Evolutionary conservation across 2,888 invertebrate genomes (phyloP), one percentile per base, ranked within the genome.

Genomic region (Euzophera pinguis): DNA sequence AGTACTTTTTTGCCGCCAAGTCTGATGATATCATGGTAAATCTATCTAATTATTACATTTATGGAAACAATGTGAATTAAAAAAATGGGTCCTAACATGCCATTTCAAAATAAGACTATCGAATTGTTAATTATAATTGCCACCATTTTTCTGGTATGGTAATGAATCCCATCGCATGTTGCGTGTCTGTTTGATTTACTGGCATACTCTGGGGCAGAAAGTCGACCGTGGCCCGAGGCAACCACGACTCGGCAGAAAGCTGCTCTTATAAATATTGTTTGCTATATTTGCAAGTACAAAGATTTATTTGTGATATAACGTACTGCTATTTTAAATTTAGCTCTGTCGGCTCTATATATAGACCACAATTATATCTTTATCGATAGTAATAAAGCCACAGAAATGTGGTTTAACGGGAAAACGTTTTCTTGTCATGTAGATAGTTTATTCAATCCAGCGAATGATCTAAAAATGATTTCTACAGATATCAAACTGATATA

Each of bases 241-340:
- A 69, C 73, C 84, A 84, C 84, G 83, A 83, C 75, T 69, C 57
- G 67, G 65, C 71, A 61, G 73, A 73, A 75, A 76, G 73, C 71
- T 64, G 62, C 69, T 67, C 63, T 64, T 60, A 67, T 58, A 71
- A 69, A 73, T 65, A 67, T 62, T 64, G 66, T 65, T 63, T 61
- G 62, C 59, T 59, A 62, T 65, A 57, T 66, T 22, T 66, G 66
- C 67, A 61, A 61, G 62, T 12, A 32, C 34, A 34, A 17, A 10
- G 34, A 6, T 37, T 43, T 43, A 51, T 51, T 51, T 43, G 14
- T 45, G 6, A 17, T 41, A 41, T 10, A 10, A 22, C 10, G 16
- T 16, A 32, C 8, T 32, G 7, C 32, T 6, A 7, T 3, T 32
- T 32, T 7, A 32, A 32, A 7, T 9, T 32, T 32, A 2, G 32